phyloP scores from a whole-genome alignment of 2,888 invertebrate species.

The Aromia moschata region DNA sequence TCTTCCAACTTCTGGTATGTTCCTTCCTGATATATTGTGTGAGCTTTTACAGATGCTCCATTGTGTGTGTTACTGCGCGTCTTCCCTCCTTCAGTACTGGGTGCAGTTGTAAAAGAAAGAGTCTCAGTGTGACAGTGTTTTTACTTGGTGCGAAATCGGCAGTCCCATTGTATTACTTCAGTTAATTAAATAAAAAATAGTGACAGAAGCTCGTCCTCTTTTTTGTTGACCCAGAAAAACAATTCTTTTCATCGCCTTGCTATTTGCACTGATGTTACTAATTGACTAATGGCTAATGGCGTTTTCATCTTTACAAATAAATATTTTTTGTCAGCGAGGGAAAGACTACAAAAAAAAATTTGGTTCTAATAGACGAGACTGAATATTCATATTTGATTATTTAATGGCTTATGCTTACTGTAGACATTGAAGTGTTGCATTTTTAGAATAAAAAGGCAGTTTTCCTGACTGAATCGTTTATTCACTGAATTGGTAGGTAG shows the following conservation, averaged over 20 bases:
- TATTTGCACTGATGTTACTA: conserved; percentile 4
- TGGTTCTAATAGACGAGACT: no score
- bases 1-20: no score
- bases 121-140: background rate
- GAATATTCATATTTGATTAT: no score
- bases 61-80: background rate
- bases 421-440: no score
- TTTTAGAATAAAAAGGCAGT: no score
- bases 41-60: background rate
- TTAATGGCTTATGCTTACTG: no score
- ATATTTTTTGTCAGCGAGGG: conserved; percentile 8
- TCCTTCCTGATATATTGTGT: no score
- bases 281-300: conserved; percentile 21
- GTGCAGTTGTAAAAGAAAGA: background rate
- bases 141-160: background rate
- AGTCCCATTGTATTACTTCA: background rate
- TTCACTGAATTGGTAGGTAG: no score
- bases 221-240: background rate
- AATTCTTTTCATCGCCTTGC: conserved; percentile 9
- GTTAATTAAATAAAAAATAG: background rate
- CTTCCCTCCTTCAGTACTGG: background rate
- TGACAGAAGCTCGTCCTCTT: background rate
- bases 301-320: conserved; percentile 2
- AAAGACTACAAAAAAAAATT: no score
- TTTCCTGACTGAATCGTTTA: no score